A percentile compares a stretch with the other conserved stretches of the same genome.
Evolutionary conservation across 2,797 vertebrate genomes (phyloP).

Genomic region (Mormyrus proboscirostris): DNA sequence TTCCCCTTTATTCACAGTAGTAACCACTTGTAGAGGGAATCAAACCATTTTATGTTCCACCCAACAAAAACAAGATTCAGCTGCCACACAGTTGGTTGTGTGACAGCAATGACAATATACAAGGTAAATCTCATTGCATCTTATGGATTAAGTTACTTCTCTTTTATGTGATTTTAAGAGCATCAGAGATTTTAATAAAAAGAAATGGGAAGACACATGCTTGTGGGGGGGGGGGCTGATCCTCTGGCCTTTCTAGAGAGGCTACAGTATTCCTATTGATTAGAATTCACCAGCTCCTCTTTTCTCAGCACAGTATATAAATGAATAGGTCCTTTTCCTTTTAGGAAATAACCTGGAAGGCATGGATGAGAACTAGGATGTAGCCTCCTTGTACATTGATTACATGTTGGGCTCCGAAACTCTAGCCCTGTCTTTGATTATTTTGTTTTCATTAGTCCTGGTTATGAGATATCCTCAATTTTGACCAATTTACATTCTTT

Average conservation of each 20-base stretch:
- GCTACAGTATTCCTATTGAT: not conserved
- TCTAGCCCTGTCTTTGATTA: not conserved
- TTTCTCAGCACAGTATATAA: not conserved
- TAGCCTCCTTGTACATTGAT: not conserved
- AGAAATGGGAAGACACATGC: not conserved
- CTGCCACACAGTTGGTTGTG: not conserved
- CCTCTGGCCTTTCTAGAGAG: not conserved
- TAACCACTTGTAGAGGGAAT: not conserved
- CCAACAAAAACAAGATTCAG: not conserved
- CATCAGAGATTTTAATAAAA: conserved; percentile 7
- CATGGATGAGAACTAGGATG: not conserved
- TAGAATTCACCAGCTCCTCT: not conserved
- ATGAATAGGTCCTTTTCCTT: not conserved
- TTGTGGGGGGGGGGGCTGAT: not conserved
- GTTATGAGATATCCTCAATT: not conserved
- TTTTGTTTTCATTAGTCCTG: not conserved
- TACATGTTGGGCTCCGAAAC: not conserved
- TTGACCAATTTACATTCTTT: not conserved
- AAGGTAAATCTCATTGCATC: not conserved
- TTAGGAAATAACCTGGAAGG: not conserved
- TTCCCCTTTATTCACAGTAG: not conserved
- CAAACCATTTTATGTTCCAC: not conserved
- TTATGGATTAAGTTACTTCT: not conserved
- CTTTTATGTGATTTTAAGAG: not conserved
- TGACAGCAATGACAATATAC: not conserved